phyloP scores from a whole-genome alignment of 2,888 invertebrate genomes.

The Epinotia brunnichana region DNA sequence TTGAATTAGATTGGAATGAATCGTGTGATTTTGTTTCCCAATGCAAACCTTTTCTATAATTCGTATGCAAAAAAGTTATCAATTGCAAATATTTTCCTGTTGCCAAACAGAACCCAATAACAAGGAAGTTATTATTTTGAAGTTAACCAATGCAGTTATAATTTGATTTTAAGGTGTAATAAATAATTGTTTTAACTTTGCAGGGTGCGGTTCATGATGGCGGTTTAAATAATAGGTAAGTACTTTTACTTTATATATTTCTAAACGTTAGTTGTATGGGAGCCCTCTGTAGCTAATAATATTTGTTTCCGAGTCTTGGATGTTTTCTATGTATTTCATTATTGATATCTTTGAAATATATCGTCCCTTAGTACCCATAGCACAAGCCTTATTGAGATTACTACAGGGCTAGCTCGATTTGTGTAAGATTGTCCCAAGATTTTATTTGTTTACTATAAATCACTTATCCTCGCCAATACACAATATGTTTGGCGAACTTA shows the following conservation, averaged over 20 bases:
- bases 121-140: constrained; percentile 17
- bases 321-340: too few species aligned
- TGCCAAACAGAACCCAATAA: not conserved
- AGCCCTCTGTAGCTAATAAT: too few species aligned
- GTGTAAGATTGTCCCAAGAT: too few species aligned
- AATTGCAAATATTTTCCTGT: not conserved
- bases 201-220: constrained; percentile 32
- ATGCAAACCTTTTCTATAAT: not conserved
- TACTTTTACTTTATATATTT: not conserved
- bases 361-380: too few species aligned
- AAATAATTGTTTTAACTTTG: constrained; percentile 2
- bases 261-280: too few species aligned
- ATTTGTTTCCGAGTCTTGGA: too few species aligned
- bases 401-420: too few species aligned
- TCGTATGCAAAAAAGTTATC: not conserved
- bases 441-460: too few species aligned
- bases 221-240: constrained; percentile 28
- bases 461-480: too few species aligned
- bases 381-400: too few species aligned
- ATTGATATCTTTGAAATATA: too few species aligned
- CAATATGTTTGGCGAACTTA: too few species aligned
- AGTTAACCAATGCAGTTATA: not conserved
- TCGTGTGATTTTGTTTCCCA: not conserved
- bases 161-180: not conserved
- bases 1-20: not conserved